These are phyloP conservation scores for Coelopa frigida DNA, from an alignment of 1,140 invertebrate genomes.

Conservation along the genomic window DNA sequence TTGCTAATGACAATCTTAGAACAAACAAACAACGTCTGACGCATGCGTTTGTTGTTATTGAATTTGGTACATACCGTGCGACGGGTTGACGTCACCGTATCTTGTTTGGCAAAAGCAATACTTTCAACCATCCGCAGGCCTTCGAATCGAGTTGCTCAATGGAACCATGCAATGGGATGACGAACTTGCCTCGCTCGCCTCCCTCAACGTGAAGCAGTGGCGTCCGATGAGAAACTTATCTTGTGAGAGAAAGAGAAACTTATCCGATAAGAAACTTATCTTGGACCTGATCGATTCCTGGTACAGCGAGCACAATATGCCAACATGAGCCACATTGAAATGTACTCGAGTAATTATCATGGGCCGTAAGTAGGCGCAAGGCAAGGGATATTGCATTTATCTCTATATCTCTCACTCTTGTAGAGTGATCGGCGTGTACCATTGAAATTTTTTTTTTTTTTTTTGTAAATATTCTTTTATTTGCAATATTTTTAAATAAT, in stretches of 20 bases:
- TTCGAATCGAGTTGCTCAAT: too few relatives aligned
- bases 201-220: conserved; percentile 29
- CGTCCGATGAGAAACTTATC: conserved; percentile 23
- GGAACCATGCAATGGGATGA: conserved; percentile 37
- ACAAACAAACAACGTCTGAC: too few relatives aligned
- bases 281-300: conserved; percentile 4
- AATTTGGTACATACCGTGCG: too few relatives aligned
- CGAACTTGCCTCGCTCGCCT: conserved; percentile 30
- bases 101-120: too few relatives aligned
- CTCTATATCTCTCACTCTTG: background rate
- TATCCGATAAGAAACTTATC: background rate
- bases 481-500: too few relatives aligned
- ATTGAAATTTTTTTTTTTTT: too few relatives aligned
- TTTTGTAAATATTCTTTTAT: too few relatives aligned
- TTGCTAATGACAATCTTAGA: too few relatives aligned
- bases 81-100: too few relatives aligned
- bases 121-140: background rate
- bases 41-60: too few relatives aligned
- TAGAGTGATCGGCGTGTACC: conserved; percentile 31
- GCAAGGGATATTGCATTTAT: too few relatives aligned
- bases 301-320: conserved; percentile 12
- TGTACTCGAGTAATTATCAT: conserved; percentile 9
- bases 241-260: too few relatives aligned
- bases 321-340: background rate
- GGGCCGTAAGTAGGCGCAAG: background rate